Evolutionary conservation across 2,888 invertebrate species (phyloP).

Genomic region (Peribatodes rhomboidaria): DNA sequence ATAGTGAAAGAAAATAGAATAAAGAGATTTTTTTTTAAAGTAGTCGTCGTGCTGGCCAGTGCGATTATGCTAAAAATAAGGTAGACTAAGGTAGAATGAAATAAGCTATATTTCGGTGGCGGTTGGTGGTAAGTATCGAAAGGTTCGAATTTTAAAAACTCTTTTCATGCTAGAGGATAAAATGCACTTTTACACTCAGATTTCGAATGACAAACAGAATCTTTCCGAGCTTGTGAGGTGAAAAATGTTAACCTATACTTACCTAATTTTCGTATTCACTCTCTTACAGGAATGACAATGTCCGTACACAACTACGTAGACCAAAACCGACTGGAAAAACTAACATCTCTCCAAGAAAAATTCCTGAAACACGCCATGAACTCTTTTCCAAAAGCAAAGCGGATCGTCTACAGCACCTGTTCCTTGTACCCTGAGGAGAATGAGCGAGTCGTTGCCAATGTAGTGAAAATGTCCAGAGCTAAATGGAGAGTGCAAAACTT

Average conservation of each 20-base stretch:
- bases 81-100: too few relatives aligned
- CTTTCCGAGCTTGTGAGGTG: too few relatives aligned
- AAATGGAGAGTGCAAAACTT: slow-evolving; percentile 89
- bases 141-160: too few relatives aligned
- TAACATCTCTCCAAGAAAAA: slow-evolving; percentile 93
- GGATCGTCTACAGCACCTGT: slow-evolving; percentile 98
- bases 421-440: slow-evolving; percentile 96
- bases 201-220: too few relatives aligned
- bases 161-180: too few relatives aligned
- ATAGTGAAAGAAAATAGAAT: too few relatives aligned
- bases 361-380: slow-evolving; percentile 95
- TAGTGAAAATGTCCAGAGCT: slow-evolving; percentile 84
- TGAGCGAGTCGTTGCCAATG: slow-evolving; percentile 94
- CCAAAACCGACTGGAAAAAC: slow-evolving; percentile 86
- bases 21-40: too few relatives aligned
- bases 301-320: slow-evolving; percentile 76
- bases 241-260: background rate
- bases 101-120: too few relatives aligned
- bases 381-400: slow-evolving; percentile 92
- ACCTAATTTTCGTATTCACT: background rate
- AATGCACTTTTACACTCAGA: too few relatives aligned
- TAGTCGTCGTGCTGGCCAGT: too few relatives aligned
- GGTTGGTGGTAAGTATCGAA: too few relatives aligned
- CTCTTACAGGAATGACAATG: slow-evolving; percentile 73
- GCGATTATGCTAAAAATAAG: too few relatives aligned